These are phyloP conservation scores for Oncorhynchus tshawytscha DNA, from an alignment of 2,113 vertebrate species.

Conservation along the genomic window DNA sequence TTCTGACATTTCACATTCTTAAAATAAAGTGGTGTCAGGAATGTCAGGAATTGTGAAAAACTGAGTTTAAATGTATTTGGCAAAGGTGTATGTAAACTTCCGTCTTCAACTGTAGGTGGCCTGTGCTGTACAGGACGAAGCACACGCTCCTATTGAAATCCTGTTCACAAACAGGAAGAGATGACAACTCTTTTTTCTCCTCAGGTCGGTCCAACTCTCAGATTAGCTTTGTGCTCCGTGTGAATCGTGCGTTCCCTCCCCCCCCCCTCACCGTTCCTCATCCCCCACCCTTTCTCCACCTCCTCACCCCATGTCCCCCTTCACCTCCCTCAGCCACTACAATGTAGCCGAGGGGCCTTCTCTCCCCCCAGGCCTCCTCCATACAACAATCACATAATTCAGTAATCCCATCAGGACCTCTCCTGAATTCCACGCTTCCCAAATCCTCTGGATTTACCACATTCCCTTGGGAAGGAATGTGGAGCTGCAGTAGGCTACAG, in stretches of 20 bases:
- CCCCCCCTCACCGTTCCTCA: neutral
- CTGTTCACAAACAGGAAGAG: constrained; percentile 19
- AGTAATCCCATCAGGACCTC: constrained; percentile 52
- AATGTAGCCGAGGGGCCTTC: neutral
- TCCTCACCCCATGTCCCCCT: neutral
- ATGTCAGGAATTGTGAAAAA: no score
- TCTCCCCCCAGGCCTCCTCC: constrained; percentile 15
- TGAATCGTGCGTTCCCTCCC: neutral
- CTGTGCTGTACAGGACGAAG: constrained; percentile 2
- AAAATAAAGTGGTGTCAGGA: no score
- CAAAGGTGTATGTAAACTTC: no score
- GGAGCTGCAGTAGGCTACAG: neutral
- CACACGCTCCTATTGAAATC: constrained; percentile 1
- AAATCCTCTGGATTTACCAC: constrained; percentile 37
- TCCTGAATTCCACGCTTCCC: constrained; percentile 48
- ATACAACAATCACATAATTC: constrained; percentile 52
- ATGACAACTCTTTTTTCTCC: neutral
- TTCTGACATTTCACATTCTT: no score
- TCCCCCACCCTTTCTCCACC: neutral
- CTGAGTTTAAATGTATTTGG: no score
- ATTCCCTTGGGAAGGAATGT: constrained; percentile 40
- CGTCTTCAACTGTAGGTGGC: neutral
- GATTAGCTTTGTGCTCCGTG: neutral
- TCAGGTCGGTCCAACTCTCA: neutral
- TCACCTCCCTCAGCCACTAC: neutral